These are phyloP conservation scores for Malurus alboscapulatus DNA, from an alignment of 2,113 vertebrate genomes.

Conservation along the genomic window DNA sequence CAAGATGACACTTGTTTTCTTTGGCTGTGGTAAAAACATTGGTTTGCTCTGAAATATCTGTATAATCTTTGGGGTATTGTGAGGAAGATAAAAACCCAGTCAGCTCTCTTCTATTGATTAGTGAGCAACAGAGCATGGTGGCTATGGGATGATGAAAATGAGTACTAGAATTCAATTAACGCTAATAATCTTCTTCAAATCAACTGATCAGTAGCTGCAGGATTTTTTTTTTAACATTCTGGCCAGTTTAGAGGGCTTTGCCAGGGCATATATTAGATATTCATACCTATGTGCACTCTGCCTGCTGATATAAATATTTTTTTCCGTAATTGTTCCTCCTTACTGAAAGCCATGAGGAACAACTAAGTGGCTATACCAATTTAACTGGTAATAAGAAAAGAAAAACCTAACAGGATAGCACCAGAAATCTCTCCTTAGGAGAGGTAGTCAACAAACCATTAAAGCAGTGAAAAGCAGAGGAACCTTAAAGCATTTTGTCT, in stretches of 20 bases:
- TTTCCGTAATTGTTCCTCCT: not conserved
- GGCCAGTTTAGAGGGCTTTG: not conserved
- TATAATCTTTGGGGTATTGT: not conserved
- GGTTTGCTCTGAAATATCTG: not conserved
- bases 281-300: not conserved
- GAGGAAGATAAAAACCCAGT: not conserved
- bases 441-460: not conserved
- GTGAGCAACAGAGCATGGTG: not conserved
- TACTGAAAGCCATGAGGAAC: not conserved
- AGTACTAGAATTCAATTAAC: not conserved
- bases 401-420: not conserved
- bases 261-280: not conserved
- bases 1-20: not conserved
- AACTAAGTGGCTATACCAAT: rapidly evolving
- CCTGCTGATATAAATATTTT: not conserved
- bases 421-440: not conserved
- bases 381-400: not conserved
- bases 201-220: not conserved
- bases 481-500: not conserved
- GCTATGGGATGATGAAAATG: not conserved
- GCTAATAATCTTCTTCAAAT: not conserved
- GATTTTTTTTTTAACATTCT: not conserved
- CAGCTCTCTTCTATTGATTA: not conserved
- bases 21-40: not conserved
- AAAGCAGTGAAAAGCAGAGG: not conserved